These are phyloP conservation scores for Syngnathoides biaculeatus DNA, from an alignment of 2,113 vertebrate species.

Conservation along the genomic window DNA sequence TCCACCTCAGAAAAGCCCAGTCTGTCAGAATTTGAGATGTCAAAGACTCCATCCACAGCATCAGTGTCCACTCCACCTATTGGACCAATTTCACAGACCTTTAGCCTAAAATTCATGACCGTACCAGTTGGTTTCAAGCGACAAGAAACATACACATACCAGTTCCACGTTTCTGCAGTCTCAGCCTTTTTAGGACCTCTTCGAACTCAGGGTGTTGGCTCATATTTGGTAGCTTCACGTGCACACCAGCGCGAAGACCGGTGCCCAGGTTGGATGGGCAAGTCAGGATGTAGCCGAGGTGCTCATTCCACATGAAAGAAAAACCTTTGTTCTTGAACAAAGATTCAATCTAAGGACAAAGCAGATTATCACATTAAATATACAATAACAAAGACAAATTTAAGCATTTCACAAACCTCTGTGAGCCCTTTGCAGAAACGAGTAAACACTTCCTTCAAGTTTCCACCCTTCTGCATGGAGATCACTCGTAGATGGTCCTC, in stretches of 20 bases:
- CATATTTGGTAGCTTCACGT: slow-evolving; percentile 5
- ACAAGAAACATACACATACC: neutral
- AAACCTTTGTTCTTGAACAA: slow-evolving; percentile 8
- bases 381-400: neutral
- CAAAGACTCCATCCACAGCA: slow-evolving; percentile 6
- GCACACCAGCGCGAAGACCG: neutral
- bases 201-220: neutral
- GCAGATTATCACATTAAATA: neutral
- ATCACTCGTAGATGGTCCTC: slow-evolving; percentile 11
- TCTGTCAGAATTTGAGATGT: slow-evolving; percentile 4
- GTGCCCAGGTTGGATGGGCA: slow-evolving; percentile 11
- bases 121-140: neutral
- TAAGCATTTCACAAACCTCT: neutral
- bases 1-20: slow-evolving; percentile 12
- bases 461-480: slow-evolving; percentile 6
- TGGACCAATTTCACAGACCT: neutral
- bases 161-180: slow-evolving; percentile 7
- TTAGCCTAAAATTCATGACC: neutral
- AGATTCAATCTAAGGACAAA: slow-evolving; percentile 1
- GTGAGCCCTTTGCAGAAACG: slow-evolving; percentile 10
- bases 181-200: neutral
- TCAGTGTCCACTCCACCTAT: slow-evolving; percentile 2
- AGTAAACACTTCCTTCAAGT: slow-evolving; percentile 10
- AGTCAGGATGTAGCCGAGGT: slow-evolving; percentile 9
- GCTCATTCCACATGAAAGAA: slow-evolving; percentile 11